Evolutionary conservation across 2,797 vertebrate species (phyloP), one percentile per base, ranked within the genome.

Genomic region (Anguilla megastoma): DNA sequence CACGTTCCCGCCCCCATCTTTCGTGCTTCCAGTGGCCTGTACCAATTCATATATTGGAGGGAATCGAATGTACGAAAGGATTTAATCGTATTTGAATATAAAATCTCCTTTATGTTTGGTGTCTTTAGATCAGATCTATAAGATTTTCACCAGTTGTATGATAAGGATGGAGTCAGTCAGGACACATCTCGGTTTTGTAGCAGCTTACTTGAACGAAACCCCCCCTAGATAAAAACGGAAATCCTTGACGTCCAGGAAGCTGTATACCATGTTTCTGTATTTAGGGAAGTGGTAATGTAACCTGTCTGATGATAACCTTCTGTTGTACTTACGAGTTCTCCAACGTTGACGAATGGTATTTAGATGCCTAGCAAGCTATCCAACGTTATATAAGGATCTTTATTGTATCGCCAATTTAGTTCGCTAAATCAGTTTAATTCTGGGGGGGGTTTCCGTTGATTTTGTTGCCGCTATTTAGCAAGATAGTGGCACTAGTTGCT

Each of bases 161-260:
- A 27, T 3, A 30, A 74, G 7, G 12, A 30, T 79, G 16, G 74
- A 45, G 10, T 79, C 74, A 41, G 41, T 9, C 45, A 24, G 18
- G 21, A 2, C 36, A 60, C 54, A 0, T 63, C n/a, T 18, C 41
- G 3, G 2, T 66, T 69, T 45, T 87, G 90, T 8, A 3, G 18
- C 4, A n/a, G 21, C 48, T 0, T 36, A 1, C 3, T 54, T 45
- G 8, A 8, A 10, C 48, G 50, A 2, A 52, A 52, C 50, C 7
- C 4, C 12, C 84, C 63, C 18, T 21, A 4, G 76, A 66, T 33
- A 86, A 86, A 88, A 80, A 6, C 33, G 56, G 27, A 87, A 27
- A 87, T 83, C 18, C 90, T 90, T 88, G 89, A 66, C 36, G 89
- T 80, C 89, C 93, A 88, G 93, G 93, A 93, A 93, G 91, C 36